Evolutionary conservation across 2,113 vertebrate genomes (phyloP), one percentile per base, ranked within the genome.

Genomic region (Bothrops jararaca): DNA sequence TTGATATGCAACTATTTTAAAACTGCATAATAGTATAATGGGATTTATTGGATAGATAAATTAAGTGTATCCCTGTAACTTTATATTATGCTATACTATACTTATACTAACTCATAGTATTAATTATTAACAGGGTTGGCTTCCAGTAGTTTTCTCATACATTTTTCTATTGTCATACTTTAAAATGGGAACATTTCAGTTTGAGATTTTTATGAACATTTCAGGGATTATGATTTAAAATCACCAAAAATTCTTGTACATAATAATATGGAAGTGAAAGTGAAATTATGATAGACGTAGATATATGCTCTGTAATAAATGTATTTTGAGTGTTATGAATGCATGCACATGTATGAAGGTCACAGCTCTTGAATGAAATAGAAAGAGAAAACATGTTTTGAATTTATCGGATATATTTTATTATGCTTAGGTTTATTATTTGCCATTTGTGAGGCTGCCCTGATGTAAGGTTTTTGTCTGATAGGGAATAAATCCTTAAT

Each of bases 261-360:
- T 24, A 0, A 23, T 89, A 42, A 86, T 88, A 34, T 29, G 87
- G 42, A 69, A 52, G 85, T 42, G 57, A 93, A 91, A 24, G 34
- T 89, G 89, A 42, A 74, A 29, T 57, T 34, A 56, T 95, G 2
- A 39, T 42, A 93, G 39, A 90, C 92, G 5, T 50, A 50, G 5
- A 69, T 85, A 95, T 26, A 26, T 88, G 34, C 60, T 93, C 86
- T 48, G 15, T 94, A 95, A 29, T 53, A 87, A 39, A 89, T 56
- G 64, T 42, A 52, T 0, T 0, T 24, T 57, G 5, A 74, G 64
- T 7, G 0, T 85, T 94, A 20, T 53, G 48, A 6, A 29, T 74
- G 26, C 20, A 18, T 89, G 45, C 26, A 45, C 12, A 45, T 45
- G 24, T 48, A 48, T 86, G 42, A 92, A 3, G 22, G 18, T 39